phyloP scores from a whole-genome alignment of 2,888 invertebrate genomes.

The Athalia circularis region DNA sequence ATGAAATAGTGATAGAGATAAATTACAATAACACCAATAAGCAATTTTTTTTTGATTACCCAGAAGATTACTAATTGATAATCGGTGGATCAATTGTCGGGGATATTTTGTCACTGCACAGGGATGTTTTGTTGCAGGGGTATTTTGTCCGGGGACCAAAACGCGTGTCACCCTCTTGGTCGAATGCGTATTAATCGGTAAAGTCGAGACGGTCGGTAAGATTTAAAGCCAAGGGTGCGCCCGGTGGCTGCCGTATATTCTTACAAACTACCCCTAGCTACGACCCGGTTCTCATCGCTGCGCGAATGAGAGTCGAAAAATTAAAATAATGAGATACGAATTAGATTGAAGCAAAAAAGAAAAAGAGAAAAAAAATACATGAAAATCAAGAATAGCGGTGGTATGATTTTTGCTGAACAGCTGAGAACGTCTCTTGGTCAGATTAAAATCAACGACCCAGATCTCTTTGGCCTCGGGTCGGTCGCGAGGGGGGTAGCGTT shows the following conservation, averaged over 20 bases:
- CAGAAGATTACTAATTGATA: too few relatives aligned
- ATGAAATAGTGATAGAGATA: too few relatives aligned
- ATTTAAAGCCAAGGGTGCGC: not conserved
- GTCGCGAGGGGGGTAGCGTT: constrained; percentile 17
- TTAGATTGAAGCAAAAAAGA: not conserved
- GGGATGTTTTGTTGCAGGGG: too few relatives aligned
- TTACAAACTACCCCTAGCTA: too few relatives aligned
- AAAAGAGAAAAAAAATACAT: not conserved
- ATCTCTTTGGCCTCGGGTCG: constrained; percentile 59
- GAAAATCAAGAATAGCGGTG: constrained; percentile 24
- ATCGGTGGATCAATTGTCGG: too few relatives aligned
- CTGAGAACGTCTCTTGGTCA: constrained; percentile 46
- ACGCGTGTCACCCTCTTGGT: too few relatives aligned
- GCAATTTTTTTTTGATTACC: too few relatives aligned
- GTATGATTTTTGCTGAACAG: constrained; percentile 41
- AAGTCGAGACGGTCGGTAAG: constrained; percentile 10
- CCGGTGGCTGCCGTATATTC: not conserved
- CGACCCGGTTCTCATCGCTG: too few relatives aligned
- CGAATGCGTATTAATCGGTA: not conserved
- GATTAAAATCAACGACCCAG: constrained; percentile 72
- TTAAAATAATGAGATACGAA: not conserved
- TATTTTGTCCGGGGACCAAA: too few relatives aligned
- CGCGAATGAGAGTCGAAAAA: not conserved
- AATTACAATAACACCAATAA: too few relatives aligned
- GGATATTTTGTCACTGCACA: too few relatives aligned